Conservation (phyloP, 2,797 vertebrate species). For the Ciconia nigra region DNA sequence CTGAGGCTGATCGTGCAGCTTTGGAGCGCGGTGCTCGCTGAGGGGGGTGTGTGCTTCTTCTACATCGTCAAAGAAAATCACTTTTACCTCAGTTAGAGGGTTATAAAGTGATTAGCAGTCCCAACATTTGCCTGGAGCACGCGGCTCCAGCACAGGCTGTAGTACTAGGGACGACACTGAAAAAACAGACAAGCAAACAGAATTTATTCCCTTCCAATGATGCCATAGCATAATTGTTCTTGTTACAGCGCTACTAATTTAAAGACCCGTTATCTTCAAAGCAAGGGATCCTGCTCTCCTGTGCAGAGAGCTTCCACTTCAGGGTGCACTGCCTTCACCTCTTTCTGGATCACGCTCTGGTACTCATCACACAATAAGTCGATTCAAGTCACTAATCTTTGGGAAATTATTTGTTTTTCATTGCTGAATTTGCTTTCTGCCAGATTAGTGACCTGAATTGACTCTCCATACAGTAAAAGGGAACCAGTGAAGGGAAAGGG, state of each 20-base stretch:
- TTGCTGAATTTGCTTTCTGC: not conserved
- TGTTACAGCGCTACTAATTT: too few relatives aligned
- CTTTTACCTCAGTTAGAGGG: not conserved
- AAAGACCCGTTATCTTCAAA: not conserved
- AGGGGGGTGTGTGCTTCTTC: not conserved
- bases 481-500: not conserved
- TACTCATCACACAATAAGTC: not conserved
- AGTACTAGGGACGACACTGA: too few relatives aligned
- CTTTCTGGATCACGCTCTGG: not conserved
- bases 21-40: fast-evolving
- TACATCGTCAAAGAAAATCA: not conserved
- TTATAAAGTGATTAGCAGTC: fast-evolving
- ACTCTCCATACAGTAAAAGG: not conserved
- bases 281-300: too few relatives aligned
- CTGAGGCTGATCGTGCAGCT: not conserved
- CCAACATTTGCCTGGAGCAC: not conserved
- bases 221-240: fast-evolving
- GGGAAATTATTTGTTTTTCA: not conserved
- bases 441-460: not conserved
- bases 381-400: not conserved
- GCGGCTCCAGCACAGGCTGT: not conserved
- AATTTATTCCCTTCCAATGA: not conserved
- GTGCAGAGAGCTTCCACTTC: fast-evolving
- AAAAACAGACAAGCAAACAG: not conserved
- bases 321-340: not conserved